Conservation (phyloP, 2,888 invertebrate species). For the Pyralis farinalis region DNA sequence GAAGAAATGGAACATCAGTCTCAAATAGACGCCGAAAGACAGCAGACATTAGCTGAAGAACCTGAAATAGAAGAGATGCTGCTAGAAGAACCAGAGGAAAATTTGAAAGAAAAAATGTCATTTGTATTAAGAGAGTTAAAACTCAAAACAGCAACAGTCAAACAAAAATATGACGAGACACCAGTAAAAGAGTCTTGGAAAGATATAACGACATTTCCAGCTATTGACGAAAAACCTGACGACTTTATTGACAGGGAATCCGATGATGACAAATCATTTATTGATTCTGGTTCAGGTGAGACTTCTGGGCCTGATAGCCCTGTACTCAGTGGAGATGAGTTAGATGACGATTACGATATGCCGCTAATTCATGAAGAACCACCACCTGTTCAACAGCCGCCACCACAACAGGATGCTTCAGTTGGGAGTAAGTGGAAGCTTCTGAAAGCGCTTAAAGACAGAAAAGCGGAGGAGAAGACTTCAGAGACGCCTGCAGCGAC, state of each 20-base stretch:
- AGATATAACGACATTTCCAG: conserved; percentile 71
- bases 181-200: conserved; percentile 65
- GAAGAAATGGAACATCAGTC: conserved; percentile 92
- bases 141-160: conserved; percentile 82
- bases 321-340: conserved; percentile 86
- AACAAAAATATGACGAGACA: conserved; percentile 62
- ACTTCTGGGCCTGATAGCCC: conserved; percentile 95
- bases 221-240: conserved; percentile 63
- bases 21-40: conserved; percentile 83
- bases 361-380: conserved; percentile 64
- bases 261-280: conserved; percentile 69
- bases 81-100: conserved; percentile 81
- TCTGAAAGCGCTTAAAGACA: conserved; percentile 92
- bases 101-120: conserved; percentile 89
- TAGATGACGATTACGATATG: conserved; percentile 83
- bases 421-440: conserved; percentile 95
- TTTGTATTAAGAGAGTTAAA: conserved; percentile 89
- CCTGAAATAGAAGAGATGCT: conserved; percentile 78
- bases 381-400: conserved; percentile 41
- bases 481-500: conserved; percentile 84
- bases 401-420: conserved; percentile 74
- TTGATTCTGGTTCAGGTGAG: conserved; percentile 88
- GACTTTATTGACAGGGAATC: conserved; percentile 47
- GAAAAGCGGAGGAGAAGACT: conserved; percentile 93
- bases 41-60: conserved; percentile 81